A percentile compares a stretch with the other conserved stretches of the same genome.
Conservation (phyloP, 92 coral and sea anemone genomes). For the Desmophyllum pertusum region DNA sequence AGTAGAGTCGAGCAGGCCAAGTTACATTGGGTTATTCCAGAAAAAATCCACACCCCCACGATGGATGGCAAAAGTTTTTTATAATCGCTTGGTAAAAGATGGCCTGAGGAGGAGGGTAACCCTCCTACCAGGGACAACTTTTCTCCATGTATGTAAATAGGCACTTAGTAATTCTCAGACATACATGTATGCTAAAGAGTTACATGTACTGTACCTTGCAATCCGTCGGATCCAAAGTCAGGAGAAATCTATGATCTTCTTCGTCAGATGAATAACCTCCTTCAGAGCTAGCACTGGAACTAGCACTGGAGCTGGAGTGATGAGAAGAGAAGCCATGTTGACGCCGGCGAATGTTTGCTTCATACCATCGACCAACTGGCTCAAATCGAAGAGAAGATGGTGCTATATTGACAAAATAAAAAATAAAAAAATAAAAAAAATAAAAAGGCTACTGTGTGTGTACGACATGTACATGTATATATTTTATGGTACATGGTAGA, state of each 20-base stretch:
- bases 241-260: slow-evolving; percentile 91
- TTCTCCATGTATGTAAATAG: too few species aligned
- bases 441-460: not conserved
- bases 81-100: too few species aligned
- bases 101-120: too few species aligned
- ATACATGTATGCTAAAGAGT: not conserved
- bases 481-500: too few species aligned
- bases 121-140: too few species aligned
- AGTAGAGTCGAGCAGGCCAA: too few species aligned
- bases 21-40: too few species aligned
- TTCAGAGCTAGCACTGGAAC: slow-evolving; percentile 78
- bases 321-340: slow-evolving; percentile 83
- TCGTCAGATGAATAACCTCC: slow-evolving; percentile 83
- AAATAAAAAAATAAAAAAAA: not conserved
- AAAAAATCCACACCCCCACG: too few species aligned
- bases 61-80: too few species aligned
- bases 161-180: not conserved
- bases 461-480: not conserved
- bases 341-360: slow-evolving; percentile 83
- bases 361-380: slow-evolving; percentile 98
- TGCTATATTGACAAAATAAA: slow-evolving; percentile 58
- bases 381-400: slow-evolving; percentile 76
- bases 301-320: slow-evolving; percentile 69
- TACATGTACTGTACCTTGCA: too few species aligned
- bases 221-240: slow-evolving; percentile 91